phyloP scores from a whole-genome alignment of 1,140 invertebrate species.

The Ladona fulva region DNA sequence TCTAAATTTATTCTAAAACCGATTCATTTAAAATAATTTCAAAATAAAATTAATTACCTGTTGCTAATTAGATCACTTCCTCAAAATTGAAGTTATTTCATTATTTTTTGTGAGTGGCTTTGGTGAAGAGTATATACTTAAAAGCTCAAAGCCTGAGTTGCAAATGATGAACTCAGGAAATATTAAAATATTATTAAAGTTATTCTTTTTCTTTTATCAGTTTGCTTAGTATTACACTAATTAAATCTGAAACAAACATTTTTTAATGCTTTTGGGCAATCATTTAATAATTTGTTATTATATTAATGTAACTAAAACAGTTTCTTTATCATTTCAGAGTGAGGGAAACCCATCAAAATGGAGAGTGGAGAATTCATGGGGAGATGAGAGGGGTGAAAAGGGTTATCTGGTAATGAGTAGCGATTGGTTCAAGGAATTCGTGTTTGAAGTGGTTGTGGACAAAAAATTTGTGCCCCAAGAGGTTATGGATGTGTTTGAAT shows the following conservation, averaged over 20 bases:
- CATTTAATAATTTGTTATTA: neutral
- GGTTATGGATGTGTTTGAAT: conserved; percentile 63
- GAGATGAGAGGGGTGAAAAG: conserved; percentile 79
- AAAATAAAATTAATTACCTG: no score
- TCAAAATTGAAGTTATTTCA: no score
- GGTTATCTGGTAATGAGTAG: conserved; percentile 74
- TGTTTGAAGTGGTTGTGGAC: conserved; percentile 82
- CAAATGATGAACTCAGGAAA: no score
- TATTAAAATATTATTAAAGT: no score
- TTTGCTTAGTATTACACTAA: neutral
- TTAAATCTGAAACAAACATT: no score
- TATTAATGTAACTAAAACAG: neutral
- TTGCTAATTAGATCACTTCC: no score
- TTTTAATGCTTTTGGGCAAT: no score
- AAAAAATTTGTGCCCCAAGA: conserved; percentile 67
- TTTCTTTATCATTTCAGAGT: conserved; percentile 39
- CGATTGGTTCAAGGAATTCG: conserved; percentile 84
- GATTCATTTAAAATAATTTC: no score
- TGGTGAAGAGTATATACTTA: no score
- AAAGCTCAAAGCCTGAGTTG: no score
- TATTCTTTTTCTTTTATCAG: neutral
- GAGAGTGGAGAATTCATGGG: conserved; percentile 86
- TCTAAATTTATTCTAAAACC: no score
- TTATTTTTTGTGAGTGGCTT: no score
- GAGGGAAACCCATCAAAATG: conserved; percentile 58